Percentiles rank a stretch among this genome's conserved stretches.
These are phyloP conservation scores for Holcopasites calliopsidis DNA, from an alignment of 1,140 invertebrate species.

Conservation along the genomic window DNA sequence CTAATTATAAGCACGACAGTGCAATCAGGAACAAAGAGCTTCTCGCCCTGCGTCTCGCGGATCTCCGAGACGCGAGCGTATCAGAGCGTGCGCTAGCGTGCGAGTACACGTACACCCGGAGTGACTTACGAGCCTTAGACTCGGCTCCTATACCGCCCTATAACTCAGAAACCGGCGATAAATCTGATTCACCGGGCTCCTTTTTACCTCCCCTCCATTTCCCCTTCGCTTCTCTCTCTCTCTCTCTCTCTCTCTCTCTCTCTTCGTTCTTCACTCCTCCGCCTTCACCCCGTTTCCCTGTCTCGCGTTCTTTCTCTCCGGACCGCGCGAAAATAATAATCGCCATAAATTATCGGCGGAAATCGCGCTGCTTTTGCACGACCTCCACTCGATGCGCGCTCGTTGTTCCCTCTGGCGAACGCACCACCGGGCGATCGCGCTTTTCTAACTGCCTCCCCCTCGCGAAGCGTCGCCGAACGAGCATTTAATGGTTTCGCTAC, in stretches of 20 bases:
- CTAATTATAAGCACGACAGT: conserved; percentile 73
- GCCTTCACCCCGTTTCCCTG: not conserved
- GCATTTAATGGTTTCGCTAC: conserved; percentile 58
- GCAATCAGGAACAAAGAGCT: conserved; percentile 70
- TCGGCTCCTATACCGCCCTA: conserved; percentile 64
- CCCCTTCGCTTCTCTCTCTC: not conserved
- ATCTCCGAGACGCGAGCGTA: conserved; percentile 18
- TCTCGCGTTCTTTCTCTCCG: conserved; percentile 14
- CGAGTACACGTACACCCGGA: conserved; percentile 50
- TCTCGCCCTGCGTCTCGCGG: conserved; percentile 21
- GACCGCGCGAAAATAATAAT: conserved; percentile 72
- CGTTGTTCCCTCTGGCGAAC: not conserved
- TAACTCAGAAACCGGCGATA: conserved; percentile 72
- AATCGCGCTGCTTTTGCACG: conserved; percentile 64
- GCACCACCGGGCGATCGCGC: too few species aligned
- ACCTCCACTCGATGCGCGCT: conserved; percentile 29
- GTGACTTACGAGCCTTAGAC: conserved; percentile 71
- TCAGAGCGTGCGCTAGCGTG: conserved; percentile 35
- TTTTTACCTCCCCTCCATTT: conserved; percentile 51
- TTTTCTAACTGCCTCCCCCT: too few species aligned
- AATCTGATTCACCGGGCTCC: conserved; percentile 70
- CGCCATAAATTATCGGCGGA: conserved; percentile 72
- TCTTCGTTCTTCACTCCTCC: too few species aligned
- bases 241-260: not conserved
- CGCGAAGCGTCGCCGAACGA: conserved; percentile 5